phyloP scores from a whole-genome alignment of 1,140 invertebrate species.

The Drosophila cardini region DNA sequence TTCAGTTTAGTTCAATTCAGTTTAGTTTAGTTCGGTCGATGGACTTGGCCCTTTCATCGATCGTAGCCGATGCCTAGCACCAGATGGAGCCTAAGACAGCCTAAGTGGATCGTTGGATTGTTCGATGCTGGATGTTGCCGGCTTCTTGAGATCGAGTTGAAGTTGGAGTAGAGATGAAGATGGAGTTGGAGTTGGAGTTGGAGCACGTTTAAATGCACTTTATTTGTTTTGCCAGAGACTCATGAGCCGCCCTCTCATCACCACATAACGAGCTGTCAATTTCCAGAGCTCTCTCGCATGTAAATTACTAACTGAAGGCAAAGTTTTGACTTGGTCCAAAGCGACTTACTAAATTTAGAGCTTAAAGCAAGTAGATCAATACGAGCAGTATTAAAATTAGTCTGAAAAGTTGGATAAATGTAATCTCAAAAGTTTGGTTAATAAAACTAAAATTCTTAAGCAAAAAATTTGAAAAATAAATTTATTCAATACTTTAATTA shows the following conservation, averaged over 20 bases:
- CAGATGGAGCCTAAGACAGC: slow-evolving; percentile 54
- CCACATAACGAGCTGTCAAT: slow-evolving; percentile 59
- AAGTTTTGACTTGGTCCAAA: slow-evolving; percentile 8
- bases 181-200: slow-evolving; percentile 1
- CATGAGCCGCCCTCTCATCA: slow-evolving; percentile 48
- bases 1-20: too few species aligned
- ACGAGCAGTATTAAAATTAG: not conserved
- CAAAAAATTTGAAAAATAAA: too few species aligned
- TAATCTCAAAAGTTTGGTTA: not conserved
- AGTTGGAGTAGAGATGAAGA: slow-evolving; percentile 5
- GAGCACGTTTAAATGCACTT: slow-evolving; percentile 67
- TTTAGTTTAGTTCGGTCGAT: not conserved
- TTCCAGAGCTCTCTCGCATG: slow-evolving; percentile 44
- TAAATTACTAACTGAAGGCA: slow-evolving; percentile 49
- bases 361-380: not conserved
- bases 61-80: slow-evolving; percentile 16
- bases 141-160: not conserved
- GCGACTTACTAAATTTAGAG: not conserved
- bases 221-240: slow-evolving; percentile 58
- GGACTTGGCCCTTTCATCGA: slow-evolving; percentile 30
- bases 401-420: not conserved
- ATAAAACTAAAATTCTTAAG: not conserved
- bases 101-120: slow-evolving; percentile 59
- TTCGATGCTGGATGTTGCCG: slow-evolving; percentile 12
- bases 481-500: too few species aligned